Evolutionary conservation across 2,888 invertebrate genomes (phyloP), one percentile per base, ranked within the genome.

Genomic region (Stictocephala bisonia): DNA sequence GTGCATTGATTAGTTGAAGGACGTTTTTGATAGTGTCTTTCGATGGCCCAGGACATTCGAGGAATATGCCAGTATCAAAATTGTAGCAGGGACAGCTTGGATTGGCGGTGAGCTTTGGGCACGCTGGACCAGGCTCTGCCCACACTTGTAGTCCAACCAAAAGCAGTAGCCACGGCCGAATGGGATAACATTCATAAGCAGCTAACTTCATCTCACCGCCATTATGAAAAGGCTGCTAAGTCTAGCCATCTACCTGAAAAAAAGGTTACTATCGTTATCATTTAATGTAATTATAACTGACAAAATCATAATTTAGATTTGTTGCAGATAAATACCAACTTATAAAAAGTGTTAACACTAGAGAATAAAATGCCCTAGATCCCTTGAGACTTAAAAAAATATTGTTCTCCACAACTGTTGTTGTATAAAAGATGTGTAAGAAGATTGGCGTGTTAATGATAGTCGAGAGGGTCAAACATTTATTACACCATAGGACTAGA

Each of bases 31-130:
- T 88, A 58, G 92, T 90, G 76, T 88, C 87, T 51, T 92, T 89
- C 69, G 93, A 92, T 51, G 93, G 93, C 67, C 92, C 93, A 48
- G 94, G 93, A 83, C 95, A 96, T 85, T 96, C 95, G 81, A 96
- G 88, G 86, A 93, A 94, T 77, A 96, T 87, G 74, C 94, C 95
- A 86, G 95, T 94, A 85, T 95, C 95, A 84, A 95, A 94, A 84
- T 93, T 93, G 87, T 95, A 95, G 85, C 96, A 96, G 4, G 95
- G 94, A 84, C 96, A 96, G 79, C 91, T 91, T 48, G 92, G 92
- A 84, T 91, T 92, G 80, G 90, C 90, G 81, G 91, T 88, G 81
- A 91, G 87, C 82, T 90, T 90, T 75, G 93, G 93, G 83, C 93
- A 94, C 18, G 74, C 29, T 20, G 73, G 72, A 41, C 72, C 76